Base-by-base conservation (phyloP, 2,888 invertebrate genomes). In the Zhengitettix transpicula region DNA sequence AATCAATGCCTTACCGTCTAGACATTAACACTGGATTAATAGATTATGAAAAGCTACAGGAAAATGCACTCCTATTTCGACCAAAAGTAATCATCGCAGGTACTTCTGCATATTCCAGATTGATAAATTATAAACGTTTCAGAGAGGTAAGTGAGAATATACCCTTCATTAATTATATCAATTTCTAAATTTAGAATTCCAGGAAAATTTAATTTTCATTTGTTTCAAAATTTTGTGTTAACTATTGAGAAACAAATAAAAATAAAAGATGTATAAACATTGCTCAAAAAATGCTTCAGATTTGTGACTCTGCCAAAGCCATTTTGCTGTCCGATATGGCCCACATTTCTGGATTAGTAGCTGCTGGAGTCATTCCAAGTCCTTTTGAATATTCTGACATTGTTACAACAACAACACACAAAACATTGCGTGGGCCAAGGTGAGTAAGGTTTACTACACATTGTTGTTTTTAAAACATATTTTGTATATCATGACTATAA, bases 381-480 rank as follows among this genome's bases (percentile, higher is more conserved):
- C 79, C 80, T 11, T 80, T 80, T 68, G 74, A 77, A 67, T 71
- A 74, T 67, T 72, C 75, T 62, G 81, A 82, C 68, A 70, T 82
- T 65, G 81, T 82, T 28, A 80, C 81, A 16, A 78, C 80, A 1
- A 80, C 81, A 17, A 81, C 81, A 9, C 80, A 81, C 66, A 81
- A 81, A 67, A 79, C 80, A 16, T 72, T 82, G 40, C 69, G 81
- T 44, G 82, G 82, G 42, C 78, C 80, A n/a, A 68, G 77, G 65
- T 70, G 58, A 42, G 42, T 60, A 42, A 11, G 44, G n/a, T 7
- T 28, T 28, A 7, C 7, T 28, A 28, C 28, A 28, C 28, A 28
- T 28, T 28, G 3, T 28, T 7, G 7, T 7, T 5, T 28, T 28
- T 28, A 28, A 28, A n/a, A n/a, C n/a, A n/a, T n/a, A n/a, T n/a